These are phyloP conservation scores for Zygogramma bicolorata DNA, from an alignment of 2,888 invertebrate genomes.

Conservation along the genomic window DNA sequence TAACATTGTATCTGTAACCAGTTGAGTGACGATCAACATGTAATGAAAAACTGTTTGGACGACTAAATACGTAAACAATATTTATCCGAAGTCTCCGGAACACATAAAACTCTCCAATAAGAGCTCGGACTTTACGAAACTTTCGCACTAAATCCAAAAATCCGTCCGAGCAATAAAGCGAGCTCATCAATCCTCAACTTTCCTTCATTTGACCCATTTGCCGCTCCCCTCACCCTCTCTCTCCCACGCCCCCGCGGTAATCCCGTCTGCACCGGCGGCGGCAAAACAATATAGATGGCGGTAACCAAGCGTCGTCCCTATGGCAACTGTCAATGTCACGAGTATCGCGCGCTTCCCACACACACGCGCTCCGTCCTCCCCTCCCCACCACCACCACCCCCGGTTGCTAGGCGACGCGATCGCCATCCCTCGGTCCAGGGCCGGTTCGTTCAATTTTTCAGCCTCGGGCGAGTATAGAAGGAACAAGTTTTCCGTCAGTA, in stretches of 20 bases:
- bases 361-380: no score
- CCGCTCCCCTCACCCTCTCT: no score
- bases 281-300: conserved; percentile 50
- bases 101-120: not conserved
- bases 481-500: no score
- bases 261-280: conserved; percentile 4
- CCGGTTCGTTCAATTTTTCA: no score
- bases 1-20: no score
- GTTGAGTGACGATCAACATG: no score
- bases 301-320: conserved; percentile 52
- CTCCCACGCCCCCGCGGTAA: not conserved
- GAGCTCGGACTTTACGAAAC: not conserved
- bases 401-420: no score
- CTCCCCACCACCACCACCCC: no score
- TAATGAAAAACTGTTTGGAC: no score
- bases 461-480: no score
- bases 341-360: conserved; percentile 51
- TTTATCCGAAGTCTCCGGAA: not conserved
- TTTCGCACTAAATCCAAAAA: conserved; percentile 22
- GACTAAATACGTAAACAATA: not conserved
- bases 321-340: conserved; percentile 57
- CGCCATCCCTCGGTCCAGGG: no score
- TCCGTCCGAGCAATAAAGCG: conserved; percentile 14
- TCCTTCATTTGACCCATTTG: conserved; percentile 23
- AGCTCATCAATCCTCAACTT: conserved; percentile 19